Conservation (phyloP, 2,797 vertebrate genomes). For the Sebastes elongatus region DNA sequence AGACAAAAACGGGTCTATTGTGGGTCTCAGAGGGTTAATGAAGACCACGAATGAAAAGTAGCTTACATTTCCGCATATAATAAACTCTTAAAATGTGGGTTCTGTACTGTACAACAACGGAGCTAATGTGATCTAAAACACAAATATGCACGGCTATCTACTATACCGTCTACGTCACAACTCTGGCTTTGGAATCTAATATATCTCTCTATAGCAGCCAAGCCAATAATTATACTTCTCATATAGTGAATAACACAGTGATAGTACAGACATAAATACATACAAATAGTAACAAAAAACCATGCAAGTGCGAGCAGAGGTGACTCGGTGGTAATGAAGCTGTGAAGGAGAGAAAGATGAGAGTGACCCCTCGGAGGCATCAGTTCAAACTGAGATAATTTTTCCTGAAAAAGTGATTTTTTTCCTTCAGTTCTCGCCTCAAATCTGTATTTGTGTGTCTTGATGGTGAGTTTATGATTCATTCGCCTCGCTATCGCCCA, state of each 20-base stretch:
- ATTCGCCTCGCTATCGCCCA: neutral
- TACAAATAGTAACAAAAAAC: conserved; percentile 61
- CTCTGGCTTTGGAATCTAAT: conserved; percentile 73
- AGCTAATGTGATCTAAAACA: conserved; percentile 36
- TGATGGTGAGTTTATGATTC: conserved; percentile 12
- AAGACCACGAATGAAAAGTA: conserved; percentile 36
- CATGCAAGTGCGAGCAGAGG: conserved; percentile 66
- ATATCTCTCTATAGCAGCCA: conserved; percentile 79
- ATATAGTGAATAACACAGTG: conserved; percentile 72
- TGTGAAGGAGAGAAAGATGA: conserved; percentile 14
- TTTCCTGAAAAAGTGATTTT: conserved; percentile 14
- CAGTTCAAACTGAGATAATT: conserved; percentile 28
- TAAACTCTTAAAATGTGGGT: conserved; percentile 41
- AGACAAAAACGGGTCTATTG: no score
- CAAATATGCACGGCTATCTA: conserved; percentile 32
- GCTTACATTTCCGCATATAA: conserved; percentile 48
- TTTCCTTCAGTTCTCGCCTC: conserved; percentile 32
- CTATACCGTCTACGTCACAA: conserved; percentile 47
- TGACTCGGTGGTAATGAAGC: conserved; percentile 39
- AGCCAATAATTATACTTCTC: conserved; percentile 62
- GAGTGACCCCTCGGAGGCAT: neutral
- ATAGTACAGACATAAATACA: conserved; percentile 74
- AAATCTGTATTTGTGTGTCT: neutral
- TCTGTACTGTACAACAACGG: conserved; percentile 55
- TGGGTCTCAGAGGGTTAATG: no score